Evolutionary conservation across 2,113 vertebrate species (phyloP).

Genomic region (Callipepla squamata): DNA sequence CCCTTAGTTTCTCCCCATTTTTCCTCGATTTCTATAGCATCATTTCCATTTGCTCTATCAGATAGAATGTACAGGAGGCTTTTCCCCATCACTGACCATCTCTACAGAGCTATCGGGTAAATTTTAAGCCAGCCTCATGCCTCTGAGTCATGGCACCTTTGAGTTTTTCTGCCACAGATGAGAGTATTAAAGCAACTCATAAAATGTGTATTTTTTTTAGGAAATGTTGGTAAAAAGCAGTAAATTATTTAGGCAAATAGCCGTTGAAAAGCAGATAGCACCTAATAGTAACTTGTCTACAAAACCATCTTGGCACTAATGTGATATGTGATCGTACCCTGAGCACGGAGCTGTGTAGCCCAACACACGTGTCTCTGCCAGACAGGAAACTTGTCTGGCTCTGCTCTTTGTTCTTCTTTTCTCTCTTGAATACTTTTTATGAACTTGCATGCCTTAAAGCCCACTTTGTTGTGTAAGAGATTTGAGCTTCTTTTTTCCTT

Average conservation of each 20-base stretch:
- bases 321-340: fast-evolving
- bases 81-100: slow-evolving; percentile 18
- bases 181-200: not conserved
- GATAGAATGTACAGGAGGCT: not conserved
- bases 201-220: not conserved
- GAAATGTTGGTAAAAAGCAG: not conserved
- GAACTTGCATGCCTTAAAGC: not conserved
- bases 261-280: not conserved
- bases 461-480: not conserved
- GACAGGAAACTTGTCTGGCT: not conserved
- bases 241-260: not conserved
- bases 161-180: fast-evolving
- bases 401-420: not conserved
- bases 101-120: not conserved
- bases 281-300: not conserved
- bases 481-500: not conserved
- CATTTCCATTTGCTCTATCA: slow-evolving; percentile 1
- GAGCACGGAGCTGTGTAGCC: not conserved
- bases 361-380: not conserved
- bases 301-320: not conserved
- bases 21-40: not conserved
- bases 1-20: slow-evolving; percentile 21
- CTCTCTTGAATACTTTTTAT: not conserved
- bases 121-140: not conserved
- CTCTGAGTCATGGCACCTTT: not conserved